A percentile compares a stretch with the other conserved stretches of the same genome.
phyloP scores from a whole-genome alignment of 2,797 vertebrate genomes.

The Myripristis jacobus region DNA sequence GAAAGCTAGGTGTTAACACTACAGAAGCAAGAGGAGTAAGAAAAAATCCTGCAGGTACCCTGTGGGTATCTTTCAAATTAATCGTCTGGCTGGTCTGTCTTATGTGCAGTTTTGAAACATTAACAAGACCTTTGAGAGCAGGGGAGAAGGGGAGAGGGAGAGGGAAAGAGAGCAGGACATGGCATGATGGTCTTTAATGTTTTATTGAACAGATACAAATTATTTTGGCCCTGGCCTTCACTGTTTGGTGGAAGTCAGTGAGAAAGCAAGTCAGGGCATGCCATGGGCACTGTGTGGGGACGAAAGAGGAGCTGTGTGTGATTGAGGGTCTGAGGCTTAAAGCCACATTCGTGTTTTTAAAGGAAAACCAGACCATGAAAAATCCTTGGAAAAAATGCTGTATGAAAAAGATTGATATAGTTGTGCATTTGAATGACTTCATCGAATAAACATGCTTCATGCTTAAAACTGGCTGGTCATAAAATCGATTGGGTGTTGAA shows the following conservation, averaged over 20 bases:
- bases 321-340: conserved; percentile 66
- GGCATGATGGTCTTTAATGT: conserved; percentile 85
- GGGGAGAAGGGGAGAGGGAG: conserved; percentile 60
- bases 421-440: conserved; percentile 14
- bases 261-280: conserved; percentile 78
- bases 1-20: conserved; percentile 86
- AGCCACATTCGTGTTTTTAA: conserved; percentile 64
- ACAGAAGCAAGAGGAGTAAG: conserved; percentile 82
- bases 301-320: conserved; percentile 62
- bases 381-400: conserved; percentile 22
- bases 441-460: not conserved
- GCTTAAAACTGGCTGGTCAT: not conserved
- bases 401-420: conserved; percentile 13
- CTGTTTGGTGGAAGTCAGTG: conserved; percentile 81
- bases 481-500: conserved; percentile 10
- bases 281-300: conserved; percentile 75
- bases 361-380: conserved; percentile 54
- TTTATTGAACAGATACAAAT: conserved; percentile 90
- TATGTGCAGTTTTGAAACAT: conserved; percentile 89
- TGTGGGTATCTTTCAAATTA: conserved; percentile 88
- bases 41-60: conserved; percentile 86
- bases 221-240: conserved; percentile 85
- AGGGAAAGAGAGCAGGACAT: conserved; percentile 75
- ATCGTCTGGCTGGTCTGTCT: conserved; percentile 87
- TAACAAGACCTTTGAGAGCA: conserved; percentile 89